Conservation (phyloP, 2,888 invertebrate species). For the Bugulina stolonifera region DNA sequence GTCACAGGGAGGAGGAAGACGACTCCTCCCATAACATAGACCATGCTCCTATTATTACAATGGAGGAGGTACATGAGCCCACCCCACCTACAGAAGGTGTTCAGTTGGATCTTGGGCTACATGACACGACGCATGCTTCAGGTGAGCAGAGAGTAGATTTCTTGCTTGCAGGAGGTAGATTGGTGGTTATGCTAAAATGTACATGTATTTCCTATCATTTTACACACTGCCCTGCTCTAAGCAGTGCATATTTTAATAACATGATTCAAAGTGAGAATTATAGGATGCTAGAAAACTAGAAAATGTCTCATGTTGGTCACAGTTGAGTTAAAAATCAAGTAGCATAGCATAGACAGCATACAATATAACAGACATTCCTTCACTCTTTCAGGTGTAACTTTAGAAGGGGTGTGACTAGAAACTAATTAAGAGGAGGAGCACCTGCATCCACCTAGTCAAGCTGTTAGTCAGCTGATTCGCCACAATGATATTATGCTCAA, state of each 20-base stretch:
- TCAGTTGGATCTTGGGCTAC: slow-evolving; percentile 21
- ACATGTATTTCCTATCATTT: background rate
- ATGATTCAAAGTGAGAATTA: too few species aligned
- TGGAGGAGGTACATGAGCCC: slow-evolving; percentile 7
- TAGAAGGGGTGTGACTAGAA: slow-evolving; percentile 17
- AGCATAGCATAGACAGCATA: too few species aligned
- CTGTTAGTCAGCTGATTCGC: too few species aligned
- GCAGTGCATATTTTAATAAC: too few species aligned
- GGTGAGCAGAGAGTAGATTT: background rate
- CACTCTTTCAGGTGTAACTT: background rate
- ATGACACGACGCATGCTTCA: background rate
- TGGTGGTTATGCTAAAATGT: background rate
- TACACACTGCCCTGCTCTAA: too few species aligned
- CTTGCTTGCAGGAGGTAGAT: background rate
- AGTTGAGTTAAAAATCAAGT: too few species aligned
- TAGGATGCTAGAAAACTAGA: too few species aligned
- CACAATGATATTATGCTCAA: too few species aligned
- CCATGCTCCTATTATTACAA: background rate
- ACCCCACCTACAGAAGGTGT: slow-evolving; percentile 11
- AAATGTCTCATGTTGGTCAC: too few species aligned
- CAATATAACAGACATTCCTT: background rate
- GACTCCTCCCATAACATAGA: background rate
- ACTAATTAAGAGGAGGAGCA: too few species aligned
- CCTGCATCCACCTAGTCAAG: too few species aligned
- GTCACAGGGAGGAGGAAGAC: background rate